These are phyloP conservation scores for Heteromyza rotundicornis DNA, from an alignment of 2,888 invertebrate genomes.

Conservation along the genomic window DNA sequence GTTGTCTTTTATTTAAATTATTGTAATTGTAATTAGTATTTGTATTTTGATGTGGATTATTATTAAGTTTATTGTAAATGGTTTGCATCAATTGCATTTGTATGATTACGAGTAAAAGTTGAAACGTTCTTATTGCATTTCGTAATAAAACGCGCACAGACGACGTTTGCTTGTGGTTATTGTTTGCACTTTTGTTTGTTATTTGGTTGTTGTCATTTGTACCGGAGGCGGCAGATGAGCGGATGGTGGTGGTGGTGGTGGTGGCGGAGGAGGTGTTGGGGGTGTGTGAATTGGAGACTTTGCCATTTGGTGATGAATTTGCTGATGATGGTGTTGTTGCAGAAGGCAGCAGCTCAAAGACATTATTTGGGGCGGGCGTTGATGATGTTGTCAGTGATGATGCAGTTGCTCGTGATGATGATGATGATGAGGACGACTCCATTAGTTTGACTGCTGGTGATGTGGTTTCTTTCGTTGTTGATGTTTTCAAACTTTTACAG, in stretches of 20 bases:
- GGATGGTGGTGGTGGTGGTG: constrained; percentile 14
- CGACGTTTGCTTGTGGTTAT: constrained; percentile 21
- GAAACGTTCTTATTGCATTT: constrained; percentile 37
- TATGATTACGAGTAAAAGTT: constrained; percentile 33
- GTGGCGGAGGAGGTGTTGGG: constrained; percentile 26
- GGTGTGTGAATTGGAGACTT: too few relatives aligned
- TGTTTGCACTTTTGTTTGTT: constrained; percentile 23
- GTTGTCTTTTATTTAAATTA: constrained; percentile 16
- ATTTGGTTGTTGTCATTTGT: constrained; percentile 42
- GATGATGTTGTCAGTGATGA: constrained; percentile 1
- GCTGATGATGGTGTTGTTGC: background rate
- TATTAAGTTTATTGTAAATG: constrained; percentile 10
- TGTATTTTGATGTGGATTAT: background rate
- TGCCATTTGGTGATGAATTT: constrained; percentile 7
- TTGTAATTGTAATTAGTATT: constrained; percentile 7
- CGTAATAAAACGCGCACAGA: constrained; percentile 9
- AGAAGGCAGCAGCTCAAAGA: too few relatives aligned
- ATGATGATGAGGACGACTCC: too few relatives aligned
- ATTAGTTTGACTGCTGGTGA: constrained; percentile 2
- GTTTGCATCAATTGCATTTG: constrained; percentile 32
- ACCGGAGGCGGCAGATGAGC: constrained; percentile 31
- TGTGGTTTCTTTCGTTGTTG: constrained; percentile 12
- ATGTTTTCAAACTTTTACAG: constrained; percentile 5
- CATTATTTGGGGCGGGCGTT: too few relatives aligned
- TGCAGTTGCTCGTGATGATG: too few relatives aligned